Evolutionary conservation across 2,888 invertebrate genomes (phyloP).

Genomic region (Ashinkailepas kermadecensis): DNA sequence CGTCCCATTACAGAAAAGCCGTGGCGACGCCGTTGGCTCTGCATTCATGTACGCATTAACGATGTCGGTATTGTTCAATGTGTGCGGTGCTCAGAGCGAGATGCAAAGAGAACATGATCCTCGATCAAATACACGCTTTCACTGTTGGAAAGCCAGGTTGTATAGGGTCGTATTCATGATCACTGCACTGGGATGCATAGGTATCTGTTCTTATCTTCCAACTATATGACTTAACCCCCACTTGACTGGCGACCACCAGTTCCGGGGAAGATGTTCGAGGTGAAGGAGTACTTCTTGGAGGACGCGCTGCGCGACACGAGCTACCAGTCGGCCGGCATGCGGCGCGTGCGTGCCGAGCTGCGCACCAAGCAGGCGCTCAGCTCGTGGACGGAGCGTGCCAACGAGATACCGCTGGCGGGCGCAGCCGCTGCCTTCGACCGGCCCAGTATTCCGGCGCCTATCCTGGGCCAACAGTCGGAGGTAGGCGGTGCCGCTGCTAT

Average conservation of each 20-base stretch:
- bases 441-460: constrained; percentile 37
- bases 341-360: not conserved
- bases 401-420: not conserved
- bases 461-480: constrained; percentile 40
- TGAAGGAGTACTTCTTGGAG: constrained; percentile 69
- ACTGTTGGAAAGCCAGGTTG: too few species aligned
- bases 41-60: too few species aligned
- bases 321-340: not conserved
- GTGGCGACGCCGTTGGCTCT: too few species aligned
- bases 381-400: not conserved
- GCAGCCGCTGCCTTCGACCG: constrained; percentile 18
- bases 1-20: too few species aligned
- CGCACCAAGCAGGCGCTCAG: not conserved
- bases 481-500: not conserved
- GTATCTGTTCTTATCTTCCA: too few species aligned
- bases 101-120: too few species aligned
- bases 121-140: too few species aligned
- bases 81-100: too few species aligned
- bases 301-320: constrained; percentile 54
- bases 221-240: not conserved
- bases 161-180: too few species aligned
- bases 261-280: constrained; percentile 65
- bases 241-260: constrained; percentile 44
- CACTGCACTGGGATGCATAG: too few species aligned
- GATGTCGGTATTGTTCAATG: too few species aligned